Evolutionary conservation across 2,797 vertebrate species (phyloP).

Genomic region (Platalea minor): DNA sequence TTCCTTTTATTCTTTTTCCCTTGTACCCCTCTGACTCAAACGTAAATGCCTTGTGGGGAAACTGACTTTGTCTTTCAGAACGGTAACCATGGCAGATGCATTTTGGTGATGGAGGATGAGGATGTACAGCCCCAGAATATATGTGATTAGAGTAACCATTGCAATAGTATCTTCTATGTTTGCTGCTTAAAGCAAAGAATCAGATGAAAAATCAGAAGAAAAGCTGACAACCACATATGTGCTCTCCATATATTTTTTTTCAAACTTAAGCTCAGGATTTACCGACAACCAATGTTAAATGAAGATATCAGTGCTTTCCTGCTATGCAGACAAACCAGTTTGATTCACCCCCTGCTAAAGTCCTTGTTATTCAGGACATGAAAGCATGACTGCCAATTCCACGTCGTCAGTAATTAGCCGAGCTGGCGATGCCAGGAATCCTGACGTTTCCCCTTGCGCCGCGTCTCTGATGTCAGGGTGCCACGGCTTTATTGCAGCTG

Average conservation of each 20-base stretch:
- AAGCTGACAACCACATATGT: not conserved
- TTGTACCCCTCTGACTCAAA: not conserved
- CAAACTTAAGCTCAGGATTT: not conserved
- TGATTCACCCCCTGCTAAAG: not conserved
- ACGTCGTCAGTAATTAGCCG: not conserved
- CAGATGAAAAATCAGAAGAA: not conserved
- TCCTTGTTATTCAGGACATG: not conserved
- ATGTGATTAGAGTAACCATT: not conserved
- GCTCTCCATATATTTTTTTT: not conserved
- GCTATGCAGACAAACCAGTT: not conserved
- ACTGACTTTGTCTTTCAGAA: not conserved
- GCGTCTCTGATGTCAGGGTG: not conserved
- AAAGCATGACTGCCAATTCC: not conserved
- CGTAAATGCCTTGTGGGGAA: not conserved
- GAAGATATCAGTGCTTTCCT: not conserved
- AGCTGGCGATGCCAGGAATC: not conserved
- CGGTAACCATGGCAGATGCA: not conserved
- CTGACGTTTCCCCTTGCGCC: not conserved
- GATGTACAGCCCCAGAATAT: not conserved
- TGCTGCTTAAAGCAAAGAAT: not conserved
- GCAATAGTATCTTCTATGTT: not conserved
- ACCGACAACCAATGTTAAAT: not conserved
- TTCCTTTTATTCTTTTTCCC: not conserved
- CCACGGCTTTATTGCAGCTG: not conserved
- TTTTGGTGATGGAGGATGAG: not conserved